Percentiles rank a stretch among this genome's conserved stretches.
These are phyloP conservation scores for Tarsius wallacei DNA, from an alignment of 2,797 vertebrate species.

Conservation along the genomic window DNA sequence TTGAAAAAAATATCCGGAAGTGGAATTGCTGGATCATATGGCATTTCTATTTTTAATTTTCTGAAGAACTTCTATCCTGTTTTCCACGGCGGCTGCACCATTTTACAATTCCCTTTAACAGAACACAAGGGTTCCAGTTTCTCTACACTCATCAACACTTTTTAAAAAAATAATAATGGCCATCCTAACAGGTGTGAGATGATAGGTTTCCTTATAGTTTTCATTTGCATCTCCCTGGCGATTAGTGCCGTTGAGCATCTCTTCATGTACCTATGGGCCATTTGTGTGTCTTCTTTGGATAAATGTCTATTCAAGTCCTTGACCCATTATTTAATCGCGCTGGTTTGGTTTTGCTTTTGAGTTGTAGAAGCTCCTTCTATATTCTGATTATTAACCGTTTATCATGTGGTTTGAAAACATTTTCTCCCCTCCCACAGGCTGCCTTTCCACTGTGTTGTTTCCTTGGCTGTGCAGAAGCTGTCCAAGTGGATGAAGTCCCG, in stretches of 20 bases:
- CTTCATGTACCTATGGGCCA: not conserved
- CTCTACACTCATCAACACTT: not conserved
- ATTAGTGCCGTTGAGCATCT: not conserved
- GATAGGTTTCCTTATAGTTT: not conserved
- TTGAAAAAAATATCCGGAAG: not conserved
- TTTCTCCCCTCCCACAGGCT: not conserved
- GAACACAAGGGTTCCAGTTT: not conserved
- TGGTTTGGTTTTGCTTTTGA: not conserved
- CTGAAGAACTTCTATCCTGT: not conserved
- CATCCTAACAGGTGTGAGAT: not conserved
- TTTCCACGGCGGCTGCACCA: not conserved
- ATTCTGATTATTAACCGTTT: not conserved
- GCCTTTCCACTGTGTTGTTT: not conserved
- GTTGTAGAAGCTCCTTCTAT: not conserved
- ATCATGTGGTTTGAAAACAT: not conserved
- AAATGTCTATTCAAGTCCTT: not conserved
- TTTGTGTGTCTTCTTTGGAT: not conserved
- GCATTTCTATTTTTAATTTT: not conserved
- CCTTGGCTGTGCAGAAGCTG: not conserved
- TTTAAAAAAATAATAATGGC: not conserved
- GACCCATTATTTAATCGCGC: not conserved
- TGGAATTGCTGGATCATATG: not conserved
- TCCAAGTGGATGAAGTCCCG: too few relatives aligned
- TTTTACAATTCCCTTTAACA: not conserved
- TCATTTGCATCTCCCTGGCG: not conserved